A percentile compares a stretch with the other conserved stretches of the same genome.
These are phyloP conservation scores for Cephus runcator DNA, from an alignment of 2,888 invertebrate genomes.

Conservation along the genomic window DNA sequence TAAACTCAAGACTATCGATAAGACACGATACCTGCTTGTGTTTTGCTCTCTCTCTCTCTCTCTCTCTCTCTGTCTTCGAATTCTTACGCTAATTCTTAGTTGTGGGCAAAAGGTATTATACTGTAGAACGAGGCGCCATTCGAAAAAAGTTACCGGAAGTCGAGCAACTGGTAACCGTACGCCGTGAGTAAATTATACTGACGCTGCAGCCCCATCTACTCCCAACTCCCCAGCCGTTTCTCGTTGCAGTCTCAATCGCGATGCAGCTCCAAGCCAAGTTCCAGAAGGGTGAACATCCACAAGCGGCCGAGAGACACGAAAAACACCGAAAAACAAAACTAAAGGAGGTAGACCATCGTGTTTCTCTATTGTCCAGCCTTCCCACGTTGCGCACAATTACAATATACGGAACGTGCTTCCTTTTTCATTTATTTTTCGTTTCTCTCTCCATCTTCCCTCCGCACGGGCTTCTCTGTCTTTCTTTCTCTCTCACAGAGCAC, in stretches of 20 bases:
- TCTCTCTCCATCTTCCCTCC: constrained; percentile 4
- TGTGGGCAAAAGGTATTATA: too few species aligned
- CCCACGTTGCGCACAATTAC: not conserved
- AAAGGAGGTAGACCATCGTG: not conserved
- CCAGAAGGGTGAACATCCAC: constrained; percentile 43
- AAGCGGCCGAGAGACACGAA: constrained; percentile 15
- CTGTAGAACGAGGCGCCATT: too few species aligned
- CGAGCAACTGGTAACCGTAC: not conserved
- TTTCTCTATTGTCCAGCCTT: not conserved
- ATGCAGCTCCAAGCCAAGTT: constrained; percentile 27
- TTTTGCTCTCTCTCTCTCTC: too few species aligned
- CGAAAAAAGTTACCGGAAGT: not conserved
- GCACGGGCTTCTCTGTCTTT: not conserved
- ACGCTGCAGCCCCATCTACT: not conserved
- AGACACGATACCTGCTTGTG: too few species aligned
- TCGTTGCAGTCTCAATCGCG: not conserved
- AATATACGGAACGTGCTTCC: not conserved
- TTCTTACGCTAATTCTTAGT: too few species aligned
- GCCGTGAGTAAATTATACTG: not conserved
- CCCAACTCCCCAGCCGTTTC: not conserved
- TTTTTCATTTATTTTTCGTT: not conserved
- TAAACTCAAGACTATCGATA: too few species aligned
- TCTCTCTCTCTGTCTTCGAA: too few species aligned
- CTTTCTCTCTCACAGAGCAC: not conserved
- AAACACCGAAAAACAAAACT: not conserved